Evolutionary conservation across 2,113 vertebrate genomes (phyloP).

Genomic region (Elephas maximus): DNA sequence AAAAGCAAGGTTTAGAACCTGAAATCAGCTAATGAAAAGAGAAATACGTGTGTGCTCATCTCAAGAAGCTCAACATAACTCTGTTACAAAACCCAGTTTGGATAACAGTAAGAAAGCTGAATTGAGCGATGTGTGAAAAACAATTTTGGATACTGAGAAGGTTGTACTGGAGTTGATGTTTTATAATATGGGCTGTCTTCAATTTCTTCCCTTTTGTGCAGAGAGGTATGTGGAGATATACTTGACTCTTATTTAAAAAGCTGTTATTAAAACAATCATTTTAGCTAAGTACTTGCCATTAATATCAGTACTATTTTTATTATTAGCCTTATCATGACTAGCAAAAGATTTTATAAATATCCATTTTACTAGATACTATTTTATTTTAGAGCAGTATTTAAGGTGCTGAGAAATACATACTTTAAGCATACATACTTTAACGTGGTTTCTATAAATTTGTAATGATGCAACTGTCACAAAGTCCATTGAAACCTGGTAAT

Average conservation of each 20-base stretch:
- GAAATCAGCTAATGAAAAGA: background rate
- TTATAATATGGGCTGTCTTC: background rate
- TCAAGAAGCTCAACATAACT: background rate
- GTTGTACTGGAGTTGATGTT: background rate
- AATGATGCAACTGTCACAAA: background rate
- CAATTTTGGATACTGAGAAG: background rate
- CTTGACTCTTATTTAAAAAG: background rate
- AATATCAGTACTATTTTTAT: background rate
- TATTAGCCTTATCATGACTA: background rate
- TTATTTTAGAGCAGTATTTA: slow-evolving; percentile 22
- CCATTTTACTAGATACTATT: background rate
- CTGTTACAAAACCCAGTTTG: background rate
- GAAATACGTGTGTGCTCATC: background rate
- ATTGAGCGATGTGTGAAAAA: background rate
- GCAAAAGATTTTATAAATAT: background rate
- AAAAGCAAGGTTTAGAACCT: background rate
- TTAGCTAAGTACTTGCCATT: background rate
- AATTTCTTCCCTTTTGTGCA: background rate
- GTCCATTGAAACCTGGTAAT: background rate
- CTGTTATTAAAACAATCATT: background rate
- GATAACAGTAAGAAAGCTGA: slow-evolving; percentile 27
- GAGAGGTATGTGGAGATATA: background rate
- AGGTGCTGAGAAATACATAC: background rate
- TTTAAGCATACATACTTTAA: background rate
- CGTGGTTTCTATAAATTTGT: background rate